Conservation (phyloP, 2,113 vertebrate genomes). For the Isurus oxyrinchus region DNA sequence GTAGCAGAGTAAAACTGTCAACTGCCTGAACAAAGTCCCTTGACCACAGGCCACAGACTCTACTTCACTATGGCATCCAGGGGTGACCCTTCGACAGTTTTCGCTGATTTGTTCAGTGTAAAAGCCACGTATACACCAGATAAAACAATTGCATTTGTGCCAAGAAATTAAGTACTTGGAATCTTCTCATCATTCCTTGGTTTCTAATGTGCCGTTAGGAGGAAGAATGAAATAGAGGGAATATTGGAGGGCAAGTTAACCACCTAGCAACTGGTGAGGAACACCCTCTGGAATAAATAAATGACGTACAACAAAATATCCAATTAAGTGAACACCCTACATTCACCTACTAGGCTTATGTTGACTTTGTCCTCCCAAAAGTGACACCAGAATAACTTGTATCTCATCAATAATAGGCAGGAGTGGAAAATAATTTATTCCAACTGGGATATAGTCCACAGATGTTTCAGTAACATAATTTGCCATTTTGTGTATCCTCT, state of each 20-base stretch:
- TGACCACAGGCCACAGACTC: background rate
- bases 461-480: background rate
- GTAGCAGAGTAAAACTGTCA: background rate
- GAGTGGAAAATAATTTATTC: background rate
- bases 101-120: background rate
- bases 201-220: background rate
- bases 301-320: background rate
- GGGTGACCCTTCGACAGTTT: background rate
- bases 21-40: background rate
- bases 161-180: background rate
- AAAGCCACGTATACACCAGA: background rate
- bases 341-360: background rate
- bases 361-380: background rate
- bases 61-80: background rate
- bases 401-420: background rate
- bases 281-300: background rate
- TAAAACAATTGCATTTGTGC: background rate
- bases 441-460: background rate
- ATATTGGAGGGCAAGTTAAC: background rate
- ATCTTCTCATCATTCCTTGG: background rate
- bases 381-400: background rate
- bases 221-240: background rate
- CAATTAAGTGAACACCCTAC: background rate
- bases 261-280: background rate
- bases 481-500: background rate